phyloP scores from a whole-genome alignment of 2,797 vertebrate genomes.

The Pipistrellus kuhlii region DNA sequence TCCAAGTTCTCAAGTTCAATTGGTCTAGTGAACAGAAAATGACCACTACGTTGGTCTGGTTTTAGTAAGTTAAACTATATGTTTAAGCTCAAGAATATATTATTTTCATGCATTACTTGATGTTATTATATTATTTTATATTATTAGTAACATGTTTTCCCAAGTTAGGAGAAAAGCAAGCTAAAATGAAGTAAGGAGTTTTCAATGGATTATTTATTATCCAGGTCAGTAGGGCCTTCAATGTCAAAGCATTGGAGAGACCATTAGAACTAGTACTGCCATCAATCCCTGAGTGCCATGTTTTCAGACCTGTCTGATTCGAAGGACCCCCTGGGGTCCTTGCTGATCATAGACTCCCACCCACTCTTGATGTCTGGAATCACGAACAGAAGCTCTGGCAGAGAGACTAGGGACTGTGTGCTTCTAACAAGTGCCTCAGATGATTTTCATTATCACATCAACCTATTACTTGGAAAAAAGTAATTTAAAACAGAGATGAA shows the following conservation, averaged over 20 bases:
- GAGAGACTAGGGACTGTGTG: background rate
- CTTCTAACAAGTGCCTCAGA: background rate
- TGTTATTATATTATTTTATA: background rate
- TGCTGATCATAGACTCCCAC: background rate
- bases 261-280: background rate
- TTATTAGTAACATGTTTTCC: background rate
- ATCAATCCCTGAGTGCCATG: background rate
- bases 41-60: background rate
- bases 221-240: background rate
- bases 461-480: background rate
- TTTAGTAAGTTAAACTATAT: constrained; percentile 9
- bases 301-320: constrained; percentile 27
- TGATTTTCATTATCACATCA: constrained; percentile 16
- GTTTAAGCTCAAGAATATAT: background rate
- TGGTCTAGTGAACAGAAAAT: background rate
- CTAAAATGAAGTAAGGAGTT: background rate
- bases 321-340: background rate
- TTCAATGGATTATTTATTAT: background rate
- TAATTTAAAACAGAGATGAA: constrained; percentile 30
- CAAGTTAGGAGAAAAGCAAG: background rate
- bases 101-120: background rate
- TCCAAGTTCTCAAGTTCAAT: background rate
- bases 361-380: background rate
- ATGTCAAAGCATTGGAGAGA: background rate
- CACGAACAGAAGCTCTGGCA: background rate